These are phyloP conservation scores for Huso huso DNA, from an alignment of 2,797 vertebrate species.

Conservation along the genomic window DNA sequence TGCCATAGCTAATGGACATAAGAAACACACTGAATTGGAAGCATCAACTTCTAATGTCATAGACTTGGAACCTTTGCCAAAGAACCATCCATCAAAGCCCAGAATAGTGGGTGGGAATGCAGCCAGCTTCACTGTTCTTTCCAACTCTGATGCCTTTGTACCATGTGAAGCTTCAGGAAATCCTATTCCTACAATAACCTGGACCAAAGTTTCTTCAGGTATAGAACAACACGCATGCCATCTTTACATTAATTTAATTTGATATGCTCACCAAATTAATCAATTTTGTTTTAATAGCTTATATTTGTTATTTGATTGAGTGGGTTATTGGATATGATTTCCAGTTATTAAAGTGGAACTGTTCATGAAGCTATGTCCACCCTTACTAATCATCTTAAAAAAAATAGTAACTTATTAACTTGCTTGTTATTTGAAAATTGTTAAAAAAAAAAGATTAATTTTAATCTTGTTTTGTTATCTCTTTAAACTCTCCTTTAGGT, in stretches of 20 bases:
- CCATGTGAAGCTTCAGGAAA: conserved; percentile 77
- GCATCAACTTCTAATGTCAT: conserved; percentile 23
- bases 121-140: conserved; percentile 79
- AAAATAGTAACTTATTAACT: neutral
- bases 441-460: neutral
- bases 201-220: conserved; percentile 74
- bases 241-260: conserved; percentile 2
- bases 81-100: conserved; percentile 60
- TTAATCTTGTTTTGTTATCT: neutral
- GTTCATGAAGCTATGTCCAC: conserved; percentile 3
- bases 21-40: conserved; percentile 27
- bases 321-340: neutral
- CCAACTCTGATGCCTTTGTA: conserved; percentile 77
- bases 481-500: conserved; percentile 44
- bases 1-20: conserved; percentile 24
- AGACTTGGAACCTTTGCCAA: conserved; percentile 34
- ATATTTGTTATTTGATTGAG: too few species aligned
- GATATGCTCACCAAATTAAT: too few species aligned
- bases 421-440: neutral
- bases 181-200: conserved; percentile 70
- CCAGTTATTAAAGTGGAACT: neutral
- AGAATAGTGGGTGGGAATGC: conserved; percentile 74
- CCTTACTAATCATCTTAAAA: neutral
- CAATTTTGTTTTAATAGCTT: too few species aligned
- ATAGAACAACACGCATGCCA: conserved; percentile 35